Conservation (phyloP, 2,888 invertebrate genomes). For the Acronicta alni region DNA sequence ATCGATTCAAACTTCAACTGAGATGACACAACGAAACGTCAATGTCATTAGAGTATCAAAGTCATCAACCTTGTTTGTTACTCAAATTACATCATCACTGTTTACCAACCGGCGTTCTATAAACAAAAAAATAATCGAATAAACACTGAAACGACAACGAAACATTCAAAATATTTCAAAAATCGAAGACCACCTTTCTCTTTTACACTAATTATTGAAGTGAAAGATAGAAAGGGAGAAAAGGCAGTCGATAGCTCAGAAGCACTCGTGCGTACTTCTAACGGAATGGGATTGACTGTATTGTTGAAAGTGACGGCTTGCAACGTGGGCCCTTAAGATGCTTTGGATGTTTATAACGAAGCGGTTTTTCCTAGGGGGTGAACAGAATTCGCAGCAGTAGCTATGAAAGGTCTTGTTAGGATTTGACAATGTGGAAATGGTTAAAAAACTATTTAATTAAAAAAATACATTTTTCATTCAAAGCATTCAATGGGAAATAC, state of each 20-base stretch:
- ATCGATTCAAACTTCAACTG: conserved; percentile 25
- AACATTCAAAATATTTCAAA: conserved; percentile 57
- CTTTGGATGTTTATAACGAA: conserved; percentile 50
- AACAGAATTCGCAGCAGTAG: conserved; percentile 21
- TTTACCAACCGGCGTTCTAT: conserved; percentile 40
- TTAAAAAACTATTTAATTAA: too few species aligned
- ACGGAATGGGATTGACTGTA: conserved; percentile 60
- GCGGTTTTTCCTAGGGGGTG: conserved; percentile 43
- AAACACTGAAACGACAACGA: conserved; percentile 50
- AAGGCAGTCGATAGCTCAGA: conserved; percentile 33
- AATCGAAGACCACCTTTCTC: conserved; percentile 41
- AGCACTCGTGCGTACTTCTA: conserved; percentile 70
- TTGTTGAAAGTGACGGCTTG: conserved; percentile 52
- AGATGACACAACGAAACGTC: conserved; percentile 37
- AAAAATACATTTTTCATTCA: too few species aligned
- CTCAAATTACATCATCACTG: conserved; percentile 47
- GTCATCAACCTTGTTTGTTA: conserved; percentile 45
- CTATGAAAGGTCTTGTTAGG: neutral
- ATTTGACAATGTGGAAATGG: neutral
- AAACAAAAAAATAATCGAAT: conserved; percentile 55
- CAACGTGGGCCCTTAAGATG: conserved; percentile 46
- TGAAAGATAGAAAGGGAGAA: conserved; percentile 44
- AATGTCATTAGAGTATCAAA: conserved; percentile 37
- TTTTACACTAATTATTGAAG: conserved; percentile 18
- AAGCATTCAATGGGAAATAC: too few species aligned